Evolutionary conservation across 2,113 vertebrate genomes (phyloP).

Genomic region (Perccottus glenii): DNA sequence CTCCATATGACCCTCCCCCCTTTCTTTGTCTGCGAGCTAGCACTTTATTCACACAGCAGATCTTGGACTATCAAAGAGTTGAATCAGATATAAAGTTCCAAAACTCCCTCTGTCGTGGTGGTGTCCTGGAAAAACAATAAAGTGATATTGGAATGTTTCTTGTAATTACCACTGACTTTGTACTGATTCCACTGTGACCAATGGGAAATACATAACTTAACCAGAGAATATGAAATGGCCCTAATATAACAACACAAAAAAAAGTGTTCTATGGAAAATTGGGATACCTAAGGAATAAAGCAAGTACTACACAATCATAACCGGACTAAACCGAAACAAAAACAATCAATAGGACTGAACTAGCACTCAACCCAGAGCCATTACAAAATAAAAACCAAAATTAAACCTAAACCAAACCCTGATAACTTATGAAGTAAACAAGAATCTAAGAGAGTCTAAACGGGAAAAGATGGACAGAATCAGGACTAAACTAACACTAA

Average conservation of each 20-base stretch:
- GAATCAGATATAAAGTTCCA: conserved; percentile 6
- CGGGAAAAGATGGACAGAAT: background rate
- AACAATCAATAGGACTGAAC: too few species aligned
- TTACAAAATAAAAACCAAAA: too few species aligned
- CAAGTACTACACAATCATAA: background rate
- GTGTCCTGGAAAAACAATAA: background rate
- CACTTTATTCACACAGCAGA: conserved; percentile 21
- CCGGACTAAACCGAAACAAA: too few species aligned
- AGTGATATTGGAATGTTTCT: background rate
- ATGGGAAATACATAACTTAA: conserved; percentile 3
- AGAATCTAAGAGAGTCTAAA: too few species aligned
- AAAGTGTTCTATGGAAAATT: background rate
- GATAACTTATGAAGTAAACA: too few species aligned
- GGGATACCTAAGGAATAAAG: background rate
- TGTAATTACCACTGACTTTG: background rate
- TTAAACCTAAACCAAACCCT: too few species aligned
- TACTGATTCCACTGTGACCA: conserved; percentile 3
- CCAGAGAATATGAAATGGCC: background rate
- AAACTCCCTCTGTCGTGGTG: conserved; percentile 14
- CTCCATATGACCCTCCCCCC: conserved; percentile 33
- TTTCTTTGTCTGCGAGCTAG: conserved; percentile 56
- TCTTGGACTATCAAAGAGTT: conserved; percentile 18
- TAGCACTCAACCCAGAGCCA: too few species aligned
- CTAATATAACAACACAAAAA: background rate
- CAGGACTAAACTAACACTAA: background rate